Conservation (phyloP, 2,113 vertebrate species). For the Nematolebias whitei region DNA sequence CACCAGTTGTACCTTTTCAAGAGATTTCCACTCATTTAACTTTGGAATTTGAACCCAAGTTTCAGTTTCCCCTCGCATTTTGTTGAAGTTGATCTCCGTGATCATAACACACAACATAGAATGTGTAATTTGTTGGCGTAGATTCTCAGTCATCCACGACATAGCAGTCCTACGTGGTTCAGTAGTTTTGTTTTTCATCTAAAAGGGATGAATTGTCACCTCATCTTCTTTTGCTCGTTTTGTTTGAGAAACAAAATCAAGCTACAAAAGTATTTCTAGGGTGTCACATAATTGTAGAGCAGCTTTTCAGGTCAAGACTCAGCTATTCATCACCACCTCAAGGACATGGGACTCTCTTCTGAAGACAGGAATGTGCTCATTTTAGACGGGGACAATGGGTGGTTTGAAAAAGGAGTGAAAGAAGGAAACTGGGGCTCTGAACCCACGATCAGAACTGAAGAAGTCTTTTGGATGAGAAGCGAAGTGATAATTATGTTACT, state of each 20-base stretch:
- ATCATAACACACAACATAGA: neutral
- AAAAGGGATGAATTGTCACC: too few species aligned
- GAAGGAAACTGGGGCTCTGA: neutral
- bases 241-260: neutral
- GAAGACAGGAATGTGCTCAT: neutral
- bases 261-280: neutral
- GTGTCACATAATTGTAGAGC: neutral
- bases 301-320: neutral
- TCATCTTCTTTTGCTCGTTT: neutral
- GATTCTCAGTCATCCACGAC: too few species aligned
- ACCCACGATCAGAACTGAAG: too few species aligned
- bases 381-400: neutral
- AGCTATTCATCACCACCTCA: neutral
- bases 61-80: neutral
- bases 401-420: neutral
- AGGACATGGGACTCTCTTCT: neutral
- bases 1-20: constrained; percentile 47
- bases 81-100: neutral
- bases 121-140: too few species aligned
- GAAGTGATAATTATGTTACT: too few species aligned
- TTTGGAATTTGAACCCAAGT: constrained; percentile 34
- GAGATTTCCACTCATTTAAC: constrained; percentile 27
- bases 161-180: too few species aligned
- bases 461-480: too few species aligned
- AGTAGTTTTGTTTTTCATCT: too few species aligned